phyloP scores from a whole-genome alignment of 2,797 vertebrate species.

The Pygocentrus nattereri region DNA sequence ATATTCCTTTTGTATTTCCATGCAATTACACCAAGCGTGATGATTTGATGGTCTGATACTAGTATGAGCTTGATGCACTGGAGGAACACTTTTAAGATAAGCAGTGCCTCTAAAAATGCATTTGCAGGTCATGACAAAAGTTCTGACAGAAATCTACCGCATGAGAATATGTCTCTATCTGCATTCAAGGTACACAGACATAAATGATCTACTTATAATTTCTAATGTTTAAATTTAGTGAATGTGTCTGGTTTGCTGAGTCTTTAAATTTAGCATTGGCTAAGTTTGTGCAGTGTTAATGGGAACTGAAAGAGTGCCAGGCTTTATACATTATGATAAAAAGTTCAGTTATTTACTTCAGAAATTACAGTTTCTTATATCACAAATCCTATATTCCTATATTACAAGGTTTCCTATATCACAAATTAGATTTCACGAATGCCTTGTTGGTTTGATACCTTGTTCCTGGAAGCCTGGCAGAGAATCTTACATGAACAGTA shows the following conservation, averaged over 20 bases:
- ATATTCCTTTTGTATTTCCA: neutral
- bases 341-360: conserved; percentile 25
- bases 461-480: neutral
- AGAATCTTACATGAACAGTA: conserved; percentile 3
- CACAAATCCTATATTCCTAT: too few species aligned
- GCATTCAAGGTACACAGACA: conserved; percentile 34
- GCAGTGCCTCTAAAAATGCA: conserved; percentile 12
- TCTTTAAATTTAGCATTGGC: conserved; percentile 29
- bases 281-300: conserved; percentile 31
- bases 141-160: conserved; percentile 5
- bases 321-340: conserved; percentile 29
- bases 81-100: conserved; percentile 4
- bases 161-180: conserved; percentile 21
- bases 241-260: conserved; percentile 18
- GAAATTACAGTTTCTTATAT: conserved; percentile 22
- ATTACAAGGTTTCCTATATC: conserved; percentile 20
- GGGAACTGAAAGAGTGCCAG: conserved; percentile 35
- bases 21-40: neutral
- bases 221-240: conserved; percentile 39
- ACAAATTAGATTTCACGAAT: neutral
- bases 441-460: neutral
- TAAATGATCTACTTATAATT: conserved; percentile 27
- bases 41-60: conserved; percentile 20
- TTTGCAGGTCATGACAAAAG: conserved; percentile 6
- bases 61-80: neutral